Percentiles rank a stretch among this genome's conserved stretches.
These are phyloP conservation scores for Hydrotaea cyrtoneurina DNA, from an alignment of 2,888 invertebrate species.

Conservation along the genomic window DNA sequence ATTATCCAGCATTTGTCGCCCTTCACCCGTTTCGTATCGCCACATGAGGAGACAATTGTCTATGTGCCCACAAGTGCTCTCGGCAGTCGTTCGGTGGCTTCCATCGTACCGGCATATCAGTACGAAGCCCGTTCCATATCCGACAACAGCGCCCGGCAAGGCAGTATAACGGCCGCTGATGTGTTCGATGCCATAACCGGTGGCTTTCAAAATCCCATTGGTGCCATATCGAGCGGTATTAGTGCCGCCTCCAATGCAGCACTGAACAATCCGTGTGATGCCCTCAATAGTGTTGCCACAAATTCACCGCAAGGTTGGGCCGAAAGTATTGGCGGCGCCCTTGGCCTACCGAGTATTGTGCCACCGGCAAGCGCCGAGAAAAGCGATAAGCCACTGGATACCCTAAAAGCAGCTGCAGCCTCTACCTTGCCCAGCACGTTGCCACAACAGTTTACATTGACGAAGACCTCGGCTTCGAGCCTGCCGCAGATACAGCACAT, in stretches of 20 bases:
- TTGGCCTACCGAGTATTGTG: neutral
- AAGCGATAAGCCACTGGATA: neutral
- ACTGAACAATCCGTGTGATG: slow-evolving; percentile 16
- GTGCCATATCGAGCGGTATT: slow-evolving; percentile 16
- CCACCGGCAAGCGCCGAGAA: neutral
- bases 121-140: neutral
- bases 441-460: no score
- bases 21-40: slow-evolving; percentile 76
- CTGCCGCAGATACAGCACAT: slow-evolving; percentile 35
- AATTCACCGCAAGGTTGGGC: neutral
- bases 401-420: neutral
- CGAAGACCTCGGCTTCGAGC: neutral
- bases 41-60: slow-evolving; percentile 78
- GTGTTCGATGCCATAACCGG: slow-evolving; percentile 10
- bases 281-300: slow-evolving; percentile 8
- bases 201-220: slow-evolving; percentile 33
- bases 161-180: neutral
- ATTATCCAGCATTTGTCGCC: slow-evolving; percentile 77
- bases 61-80: slow-evolving; percentile 76
- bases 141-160: neutral
- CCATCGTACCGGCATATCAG: slow-evolving; percentile 17
- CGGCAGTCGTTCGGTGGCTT: slow-evolving; percentile 16
- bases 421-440: neutral
- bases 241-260: neutral
- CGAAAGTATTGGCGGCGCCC: neutral